Base-by-base conservation (phyloP, 2,113 vertebrate species). In the Nerophis lumbriciformis region DNA sequence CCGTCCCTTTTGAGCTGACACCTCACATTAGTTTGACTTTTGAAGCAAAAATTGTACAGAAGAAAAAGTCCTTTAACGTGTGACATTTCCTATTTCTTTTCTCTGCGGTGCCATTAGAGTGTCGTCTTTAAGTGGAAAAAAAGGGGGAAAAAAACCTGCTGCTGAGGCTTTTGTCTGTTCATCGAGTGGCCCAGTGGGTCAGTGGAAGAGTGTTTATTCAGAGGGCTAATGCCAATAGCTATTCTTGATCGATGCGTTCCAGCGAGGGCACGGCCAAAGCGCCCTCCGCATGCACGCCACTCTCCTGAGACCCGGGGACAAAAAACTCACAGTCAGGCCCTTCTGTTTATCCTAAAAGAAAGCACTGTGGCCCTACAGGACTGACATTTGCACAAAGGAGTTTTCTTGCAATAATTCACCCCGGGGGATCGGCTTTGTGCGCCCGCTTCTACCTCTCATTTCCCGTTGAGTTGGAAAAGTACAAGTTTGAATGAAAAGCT, bases 251-350 rank as follows among this genome's bases (percentile, higher is more conserved):
- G 70, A 90, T 90, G 85, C 78, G 67, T 83, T 73, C 69, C 70
- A 84, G 78, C 73, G 83, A 84, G 83, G 82, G 66, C 80, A 76
- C 83, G 68, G 77, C 19, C 66, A 85, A 82, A 75, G 83, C 83
- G 83, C 80, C 81, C 77, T 73, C 73, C 73, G 80, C 72, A 21
- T 65, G 75, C 75, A 72, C 63, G 65, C 79, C 76, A 53, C 63
- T 79, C 80, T 77, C 83, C 76, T 53, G 81, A 77, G 83, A 83
- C 61, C 62, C 42, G 68, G 49, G 79, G 87, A 89, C 88, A 88
- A 89, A 88, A 56, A 89, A 88, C 81, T 87, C 85, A 84, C 85
- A 83, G 80, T 82, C 81, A 84, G 84, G 86, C 63, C 68, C 78
- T 76, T 88, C 82, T 87, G 85, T 81, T 88, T 78, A 84, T 76